Percentiles rank a stretch among this genome's conserved stretches.
These are phyloP conservation scores for Echeneis naucrates DNA, from an alignment of 2,797 vertebrate genomes.

Conservation along the genomic window DNA sequence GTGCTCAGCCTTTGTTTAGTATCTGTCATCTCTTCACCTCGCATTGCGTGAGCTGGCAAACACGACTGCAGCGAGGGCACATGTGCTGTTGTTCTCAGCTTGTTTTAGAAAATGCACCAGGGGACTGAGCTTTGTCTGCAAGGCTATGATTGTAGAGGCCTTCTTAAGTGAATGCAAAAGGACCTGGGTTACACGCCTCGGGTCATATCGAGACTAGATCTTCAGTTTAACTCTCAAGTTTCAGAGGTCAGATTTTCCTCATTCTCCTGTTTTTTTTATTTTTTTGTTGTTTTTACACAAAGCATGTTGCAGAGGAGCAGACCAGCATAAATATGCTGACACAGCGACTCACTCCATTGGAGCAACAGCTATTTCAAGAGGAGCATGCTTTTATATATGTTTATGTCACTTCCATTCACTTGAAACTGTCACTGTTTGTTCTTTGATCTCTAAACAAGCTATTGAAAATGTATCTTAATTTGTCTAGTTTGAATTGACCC, in stretches of 20 bases:
- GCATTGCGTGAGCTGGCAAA: constrained; percentile 54
- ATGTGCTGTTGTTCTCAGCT: constrained; percentile 40
- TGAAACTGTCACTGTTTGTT: neutral
- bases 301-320: neutral
- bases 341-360: constrained; percentile 6
- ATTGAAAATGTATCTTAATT: constrained; percentile 3
- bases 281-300: no score
- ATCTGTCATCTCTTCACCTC: constrained; percentile 47
- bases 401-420: neutral
- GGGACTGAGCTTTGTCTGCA: constrained; percentile 28
- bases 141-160: constrained; percentile 12
- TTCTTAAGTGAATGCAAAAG: constrained; percentile 17
- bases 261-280: constrained; percentile 5
- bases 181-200: neutral
- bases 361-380: neutral
- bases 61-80: neutral
- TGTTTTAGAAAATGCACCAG: constrained; percentile 38
- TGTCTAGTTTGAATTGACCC: constrained; percentile 15
- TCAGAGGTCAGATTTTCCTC: constrained; percentile 10
- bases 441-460: constrained; percentile 27
- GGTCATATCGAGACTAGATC: constrained; percentile 1
- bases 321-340: neutral
- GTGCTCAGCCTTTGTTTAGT: constrained; percentile 51
- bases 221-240: constrained; percentile 9
- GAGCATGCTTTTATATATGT: neutral